Conservation (phyloP, 2,888 invertebrate species). For the Brenthis hecate region DNA sequence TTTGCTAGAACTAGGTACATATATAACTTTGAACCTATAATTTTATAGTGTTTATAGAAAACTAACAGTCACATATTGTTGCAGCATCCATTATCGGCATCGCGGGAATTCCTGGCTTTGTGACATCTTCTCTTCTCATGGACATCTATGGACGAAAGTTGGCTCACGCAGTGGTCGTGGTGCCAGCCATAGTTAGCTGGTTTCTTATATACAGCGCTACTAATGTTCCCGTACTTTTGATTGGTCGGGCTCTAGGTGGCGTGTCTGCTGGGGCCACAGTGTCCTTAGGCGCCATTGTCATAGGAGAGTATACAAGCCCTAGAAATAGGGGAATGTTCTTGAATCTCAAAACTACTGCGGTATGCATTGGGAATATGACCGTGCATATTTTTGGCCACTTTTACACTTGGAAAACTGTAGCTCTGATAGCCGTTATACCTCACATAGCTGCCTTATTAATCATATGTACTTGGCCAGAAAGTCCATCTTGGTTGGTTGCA, state of each 20-base stretch:
- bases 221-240: slow-evolving; percentile 47
- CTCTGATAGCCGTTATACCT: slow-evolving; percentile 50
- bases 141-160: slow-evolving; percentile 51
- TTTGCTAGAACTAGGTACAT: neutral
- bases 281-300: slow-evolving; percentile 55
- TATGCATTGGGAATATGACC: slow-evolving; percentile 53
- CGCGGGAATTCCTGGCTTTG: slow-evolving; percentile 50
- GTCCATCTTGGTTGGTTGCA: slow-evolving; percentile 83
- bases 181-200: slow-evolving; percentile 58
- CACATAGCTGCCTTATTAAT: slow-evolving; percentile 48
- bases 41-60: neutral
- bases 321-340: slow-evolving; percentile 59
- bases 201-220: slow-evolving; percentile 50
- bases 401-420: slow-evolving; percentile 53
- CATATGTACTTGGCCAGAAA: slow-evolving; percentile 79
- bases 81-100: slow-evolving; percentile 55
- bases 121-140: slow-evolving; percentile 55
- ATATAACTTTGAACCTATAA: neutral
- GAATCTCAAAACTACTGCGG: slow-evolving; percentile 56
- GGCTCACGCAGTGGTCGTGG: slow-evolving; percentile 48
- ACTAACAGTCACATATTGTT: neutral
- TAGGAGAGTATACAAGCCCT: slow-evolving; percentile 64
- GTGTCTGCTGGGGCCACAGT: slow-evolving; percentile 51
- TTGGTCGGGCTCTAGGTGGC: slow-evolving; percentile 53
- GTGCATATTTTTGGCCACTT: slow-evolving; percentile 52